Percentiles rank a stretch among this genome's conserved stretches.
Evolutionary conservation across 2,113 vertebrate species (phyloP).

Genomic region (Jacana jacana): DNA sequence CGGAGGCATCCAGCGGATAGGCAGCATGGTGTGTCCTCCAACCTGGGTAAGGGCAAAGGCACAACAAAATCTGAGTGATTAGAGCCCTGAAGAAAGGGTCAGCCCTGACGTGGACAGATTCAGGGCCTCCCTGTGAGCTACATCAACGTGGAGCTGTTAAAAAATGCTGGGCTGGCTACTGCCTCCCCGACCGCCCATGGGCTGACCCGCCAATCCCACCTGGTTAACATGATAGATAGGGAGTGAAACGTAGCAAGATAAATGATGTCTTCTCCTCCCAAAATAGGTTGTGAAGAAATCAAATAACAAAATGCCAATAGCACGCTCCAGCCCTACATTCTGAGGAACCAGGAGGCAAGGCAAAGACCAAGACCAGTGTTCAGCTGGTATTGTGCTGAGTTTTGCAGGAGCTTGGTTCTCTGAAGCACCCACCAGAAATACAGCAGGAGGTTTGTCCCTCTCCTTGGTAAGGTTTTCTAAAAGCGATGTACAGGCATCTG

Average conservation of each 20-base stretch:
- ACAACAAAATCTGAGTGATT: not conserved
- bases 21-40: conserved; percentile 97
- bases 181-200: not conserved
- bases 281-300: not conserved
- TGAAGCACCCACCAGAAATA: not conserved
- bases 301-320: not conserved
- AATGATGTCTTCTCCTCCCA: not conserved
- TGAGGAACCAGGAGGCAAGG: not conserved
- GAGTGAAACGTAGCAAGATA: not conserved
- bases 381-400: not conserved
- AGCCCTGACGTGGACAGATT: not conserved
- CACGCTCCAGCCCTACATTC: not conserved
- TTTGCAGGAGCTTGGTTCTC: not conserved
- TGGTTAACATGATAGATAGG: not conserved
- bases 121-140: not conserved
- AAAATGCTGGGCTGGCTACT: not conserved
- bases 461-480: not conserved
- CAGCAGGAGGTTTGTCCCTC: not conserved
- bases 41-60: conserved; percentile 77
- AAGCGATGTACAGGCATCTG: not conserved
- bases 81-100: not conserved
- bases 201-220: not conserved
- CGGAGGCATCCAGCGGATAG: conserved; percentile 98
- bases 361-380: not conserved
- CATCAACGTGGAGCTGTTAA: not conserved